Conservation (phyloP, 1,140 invertebrate genomes). For the Liolophura sinensis region DNA sequence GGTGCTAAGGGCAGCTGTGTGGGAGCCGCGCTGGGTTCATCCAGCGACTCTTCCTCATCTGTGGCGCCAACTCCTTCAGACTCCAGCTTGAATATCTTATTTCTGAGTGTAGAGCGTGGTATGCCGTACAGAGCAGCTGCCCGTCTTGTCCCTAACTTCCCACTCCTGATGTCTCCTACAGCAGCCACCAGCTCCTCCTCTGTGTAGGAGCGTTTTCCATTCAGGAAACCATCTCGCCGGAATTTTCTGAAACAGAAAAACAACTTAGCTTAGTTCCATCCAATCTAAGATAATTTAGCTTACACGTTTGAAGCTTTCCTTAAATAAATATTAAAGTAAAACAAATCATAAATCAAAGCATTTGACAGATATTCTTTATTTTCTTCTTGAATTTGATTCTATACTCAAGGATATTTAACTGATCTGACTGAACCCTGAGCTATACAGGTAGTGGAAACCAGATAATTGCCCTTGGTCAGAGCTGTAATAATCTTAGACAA, state of each 20-base stretch:
- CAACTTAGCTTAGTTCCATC: background rate
- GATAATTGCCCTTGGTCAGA: too few species aligned
- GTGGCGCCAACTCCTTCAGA: slow-evolving; percentile 23
- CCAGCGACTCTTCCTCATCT: slow-evolving; percentile 23
- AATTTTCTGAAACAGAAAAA: slow-evolving; percentile 29
- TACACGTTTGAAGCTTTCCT: too few species aligned
- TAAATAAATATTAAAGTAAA: too few species aligned
- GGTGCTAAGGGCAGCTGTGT: background rate
- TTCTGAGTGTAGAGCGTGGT: slow-evolving; percentile 89
- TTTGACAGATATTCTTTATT: background rate
- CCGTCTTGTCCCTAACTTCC: slow-evolving; percentile 86
- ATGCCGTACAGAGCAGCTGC: slow-evolving; percentile 94
- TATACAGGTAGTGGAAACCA: too few species aligned
- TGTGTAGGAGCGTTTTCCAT: slow-evolving; percentile 74
- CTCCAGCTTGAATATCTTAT: slow-evolving; percentile 73
- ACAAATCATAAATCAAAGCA: background rate
- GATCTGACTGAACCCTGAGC: too few species aligned
- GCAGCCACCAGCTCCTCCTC: slow-evolving; percentile 89
- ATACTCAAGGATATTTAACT: background rate
- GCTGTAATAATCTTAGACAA: too few species aligned
- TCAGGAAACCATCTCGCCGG: slow-evolving; percentile 23
- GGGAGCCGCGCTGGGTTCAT: slow-evolving; percentile 11
- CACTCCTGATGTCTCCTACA: slow-evolving; percentile 87
- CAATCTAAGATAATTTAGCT: too few species aligned
- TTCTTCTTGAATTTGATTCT: background rate